phyloP scores from a whole-genome alignment of 2,797 vertebrate species.

The Galaxias olidus region DNA sequence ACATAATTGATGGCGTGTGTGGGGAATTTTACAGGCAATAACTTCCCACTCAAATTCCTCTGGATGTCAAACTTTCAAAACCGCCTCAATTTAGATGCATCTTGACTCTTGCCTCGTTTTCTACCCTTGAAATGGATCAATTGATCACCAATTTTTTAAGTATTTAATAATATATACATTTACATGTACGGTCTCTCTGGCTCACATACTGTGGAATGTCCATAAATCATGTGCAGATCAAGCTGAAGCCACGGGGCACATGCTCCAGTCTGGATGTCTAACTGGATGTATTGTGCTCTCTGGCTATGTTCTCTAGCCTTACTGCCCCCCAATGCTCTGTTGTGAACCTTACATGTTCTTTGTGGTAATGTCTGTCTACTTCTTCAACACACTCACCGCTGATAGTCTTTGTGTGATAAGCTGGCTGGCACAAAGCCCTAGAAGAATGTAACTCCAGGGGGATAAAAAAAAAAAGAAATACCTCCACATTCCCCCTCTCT shows the following conservation, averaged over 20 bases:
- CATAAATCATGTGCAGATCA: too few relatives aligned
- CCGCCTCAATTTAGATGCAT: not conserved
- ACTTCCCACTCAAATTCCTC: constrained; percentile 7
- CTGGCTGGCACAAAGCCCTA: constrained; percentile 16
- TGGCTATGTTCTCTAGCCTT: too few relatives aligned
- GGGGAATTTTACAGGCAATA: not conserved
- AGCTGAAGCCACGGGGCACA: too few relatives aligned
- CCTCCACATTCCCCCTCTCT: too few relatives aligned
- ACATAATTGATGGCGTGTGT: not conserved
- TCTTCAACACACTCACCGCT: not conserved
- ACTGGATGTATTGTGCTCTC: not conserved
- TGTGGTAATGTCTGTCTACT: not conserved
- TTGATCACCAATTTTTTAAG: too few relatives aligned
- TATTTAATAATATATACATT: too few relatives aligned
- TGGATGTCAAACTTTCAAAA: not conserved
- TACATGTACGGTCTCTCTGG: too few relatives aligned
- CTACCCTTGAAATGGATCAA: too few relatives aligned
- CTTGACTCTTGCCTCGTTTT: too few relatives aligned
- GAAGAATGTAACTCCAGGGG: constrained; percentile 15
- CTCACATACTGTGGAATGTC: too few relatives aligned
- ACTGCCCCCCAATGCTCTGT: too few relatives aligned
- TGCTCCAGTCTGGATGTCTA: too few relatives aligned
- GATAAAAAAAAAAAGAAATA: not conserved
- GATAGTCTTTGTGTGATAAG: not conserved
- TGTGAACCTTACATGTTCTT: not conserved